Evolutionary conservation across 23 tunicate species (phyloP), one percentile per base, ranked within the genome.

Genomic region (Ciona savignyi): DNA sequence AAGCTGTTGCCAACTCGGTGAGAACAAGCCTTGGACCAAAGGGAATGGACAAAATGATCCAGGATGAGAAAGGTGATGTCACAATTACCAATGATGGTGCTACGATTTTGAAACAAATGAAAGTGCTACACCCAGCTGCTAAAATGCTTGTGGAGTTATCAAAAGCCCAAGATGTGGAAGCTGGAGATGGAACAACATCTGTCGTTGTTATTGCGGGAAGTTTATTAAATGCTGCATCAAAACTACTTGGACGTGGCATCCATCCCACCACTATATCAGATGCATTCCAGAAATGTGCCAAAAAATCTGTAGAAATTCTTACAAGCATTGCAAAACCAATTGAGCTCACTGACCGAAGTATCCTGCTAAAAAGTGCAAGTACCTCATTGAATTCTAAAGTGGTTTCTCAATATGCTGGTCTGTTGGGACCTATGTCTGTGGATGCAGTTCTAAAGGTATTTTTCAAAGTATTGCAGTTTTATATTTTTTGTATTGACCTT

Each of bases 51-150:
- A 94, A 94, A 74, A 94, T 94, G 99, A 94, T 94, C 32, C 92
- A 93, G 42, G 99, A 94, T 70, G 99, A 94, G 51, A 94, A 94
- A 74, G 95, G 95, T 66, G 94, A 94, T 83, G 99, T 94, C 27
- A 94, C 99, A 33, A 94, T 94, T 72, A 94, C 99, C 32, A 94
- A 94, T 79, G 99, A 94, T 71, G 99, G 99, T 25, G 99, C 99
- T 29, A 94, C 99, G 2, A 94, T 94, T 74, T 60, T 94, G 66
- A 83, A 94, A 68, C 95, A 83, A 69, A 94, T 94, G 99, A 94
- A 94, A 66, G 99, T 94, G 23, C 80, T 94, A 19, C 99, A 94
- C 73, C 99, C 99, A 22, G 99, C 99, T 60, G 99, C 99, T 20
- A 74, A 90, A 70, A 94, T 94, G 99, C 65, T 94, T 76, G 99